phyloP scores from a whole-genome alignment of 2,797 vertebrate genomes.

The Anas capensis region DNA sequence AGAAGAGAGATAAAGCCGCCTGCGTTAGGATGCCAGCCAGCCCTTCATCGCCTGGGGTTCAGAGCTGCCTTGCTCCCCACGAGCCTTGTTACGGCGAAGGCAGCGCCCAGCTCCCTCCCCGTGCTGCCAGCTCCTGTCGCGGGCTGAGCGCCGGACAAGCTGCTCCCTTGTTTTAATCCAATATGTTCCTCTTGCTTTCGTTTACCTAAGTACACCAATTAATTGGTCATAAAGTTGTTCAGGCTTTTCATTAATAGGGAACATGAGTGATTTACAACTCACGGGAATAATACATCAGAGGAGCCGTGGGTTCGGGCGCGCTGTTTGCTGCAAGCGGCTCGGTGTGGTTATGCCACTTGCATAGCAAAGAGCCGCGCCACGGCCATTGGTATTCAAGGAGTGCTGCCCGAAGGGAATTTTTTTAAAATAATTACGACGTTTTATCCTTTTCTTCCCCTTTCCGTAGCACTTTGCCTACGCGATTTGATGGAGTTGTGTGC shows the following conservation, averaged over 20 bases:
- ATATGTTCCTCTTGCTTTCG: background rate
- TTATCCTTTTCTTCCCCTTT: background rate
- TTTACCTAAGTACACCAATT: slow-evolving; percentile 18
- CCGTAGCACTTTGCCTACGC: accelerated
- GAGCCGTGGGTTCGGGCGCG: background rate
- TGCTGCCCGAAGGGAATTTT: background rate
- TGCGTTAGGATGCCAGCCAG: slow-evolving; percentile 26
- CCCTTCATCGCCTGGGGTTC: background rate
- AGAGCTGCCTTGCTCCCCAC: slow-evolving; percentile 14
- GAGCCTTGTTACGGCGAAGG: background rate
- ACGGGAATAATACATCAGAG: accelerated
- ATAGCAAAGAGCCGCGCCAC: background rate
- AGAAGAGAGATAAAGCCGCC: background rate
- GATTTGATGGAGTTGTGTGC: background rate
- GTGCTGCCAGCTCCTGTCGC: background rate
- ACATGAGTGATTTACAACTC: background rate
- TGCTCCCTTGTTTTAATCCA: background rate
- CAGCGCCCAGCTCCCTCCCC: background rate
- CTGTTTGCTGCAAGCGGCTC: background rate
- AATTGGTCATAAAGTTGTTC: background rate
- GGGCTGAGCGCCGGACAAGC: background rate
- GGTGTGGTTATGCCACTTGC: background rate
- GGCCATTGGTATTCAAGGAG: background rate
- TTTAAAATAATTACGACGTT: background rate
- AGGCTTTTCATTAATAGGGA: background rate